Percentiles rank a stretch among this genome's conserved stretches.
Conservation (phyloP, 1,140 invertebrate genomes). For the Sweltsa coloradensis region DNA sequence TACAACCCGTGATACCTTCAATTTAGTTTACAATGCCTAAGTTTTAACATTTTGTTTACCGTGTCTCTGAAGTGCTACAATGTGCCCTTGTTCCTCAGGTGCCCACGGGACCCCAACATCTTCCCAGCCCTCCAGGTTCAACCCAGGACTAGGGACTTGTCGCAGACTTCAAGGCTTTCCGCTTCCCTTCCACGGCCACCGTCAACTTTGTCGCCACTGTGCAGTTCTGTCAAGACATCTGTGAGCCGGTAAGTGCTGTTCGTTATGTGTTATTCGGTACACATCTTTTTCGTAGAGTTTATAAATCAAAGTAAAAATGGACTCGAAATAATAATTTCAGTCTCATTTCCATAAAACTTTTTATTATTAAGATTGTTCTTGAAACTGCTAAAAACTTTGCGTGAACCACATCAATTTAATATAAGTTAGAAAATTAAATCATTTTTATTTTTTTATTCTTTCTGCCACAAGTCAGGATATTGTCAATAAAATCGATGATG, state of each 20-base stretch:
- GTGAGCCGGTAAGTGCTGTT: slow-evolving; percentile 29
- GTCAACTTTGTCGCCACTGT: slow-evolving; percentile 41
- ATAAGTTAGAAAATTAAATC: neutral
- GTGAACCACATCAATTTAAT: neutral
- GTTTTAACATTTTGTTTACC: neutral
- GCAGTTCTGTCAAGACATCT: slow-evolving; percentile 37
- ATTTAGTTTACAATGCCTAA: neutral
- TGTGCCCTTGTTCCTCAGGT: slow-evolving; percentile 27
- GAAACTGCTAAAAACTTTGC: neutral
- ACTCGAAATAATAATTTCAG: neutral
- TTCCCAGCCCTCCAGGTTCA: slow-evolving; percentile 35
- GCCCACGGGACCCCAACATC: slow-evolving; percentile 34
- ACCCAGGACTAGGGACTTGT: slow-evolving; percentile 28
- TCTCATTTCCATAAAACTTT: neutral
- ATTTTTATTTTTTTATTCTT: slow-evolving; percentile 5
- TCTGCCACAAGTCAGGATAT: too few relatives aligned
- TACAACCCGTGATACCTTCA: too few relatives aligned
- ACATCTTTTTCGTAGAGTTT: neutral
- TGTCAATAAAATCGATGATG: too few relatives aligned
- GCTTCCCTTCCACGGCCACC: slow-evolving; percentile 37
- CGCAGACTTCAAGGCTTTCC: slow-evolving; percentile 38
- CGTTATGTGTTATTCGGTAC: neutral
- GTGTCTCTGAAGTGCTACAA: neutral
- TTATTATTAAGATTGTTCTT: neutral
- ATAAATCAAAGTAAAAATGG: neutral